phyloP scores from a whole-genome alignment of 2,113 vertebrate species.

The Oryzias celebensis region DNA sequence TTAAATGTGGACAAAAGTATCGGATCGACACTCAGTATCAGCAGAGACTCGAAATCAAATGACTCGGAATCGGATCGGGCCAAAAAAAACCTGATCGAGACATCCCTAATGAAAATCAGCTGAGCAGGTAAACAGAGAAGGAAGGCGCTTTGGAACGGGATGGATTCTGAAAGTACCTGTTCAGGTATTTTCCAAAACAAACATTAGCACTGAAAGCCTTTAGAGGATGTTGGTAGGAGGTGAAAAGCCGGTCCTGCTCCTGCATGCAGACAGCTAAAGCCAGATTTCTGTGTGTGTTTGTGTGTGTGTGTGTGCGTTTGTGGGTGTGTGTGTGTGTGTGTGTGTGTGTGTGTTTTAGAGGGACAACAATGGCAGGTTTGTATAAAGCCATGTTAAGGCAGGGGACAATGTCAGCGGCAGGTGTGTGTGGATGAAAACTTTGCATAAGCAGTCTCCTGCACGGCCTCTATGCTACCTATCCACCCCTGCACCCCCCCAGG shows the following conservation, averaged over 20 bases:
- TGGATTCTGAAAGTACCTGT: too few relatives aligned
- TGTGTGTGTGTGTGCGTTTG: conserved; percentile 9
- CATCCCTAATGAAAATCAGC: too few relatives aligned
- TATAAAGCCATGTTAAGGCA: conserved; percentile 52
- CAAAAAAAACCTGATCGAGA: too few relatives aligned
- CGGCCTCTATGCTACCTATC: conserved; percentile 32
- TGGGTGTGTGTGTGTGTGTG: conserved; percentile 22
- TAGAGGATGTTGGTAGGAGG: conserved; percentile 34
- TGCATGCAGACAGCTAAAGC: conserved; percentile 60
- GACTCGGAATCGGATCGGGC: too few relatives aligned
- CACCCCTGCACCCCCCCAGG: conserved; percentile 13
- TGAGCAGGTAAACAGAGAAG: too few relatives aligned
- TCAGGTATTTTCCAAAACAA: conserved; percentile 18
- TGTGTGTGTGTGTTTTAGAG: conserved; percentile 25
- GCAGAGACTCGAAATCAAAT: too few relatives aligned
- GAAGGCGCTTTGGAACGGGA: too few relatives aligned
- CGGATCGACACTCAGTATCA: too few relatives aligned
- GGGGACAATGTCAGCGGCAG: conserved; percentile 73
- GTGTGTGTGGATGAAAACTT: conserved; percentile 74
- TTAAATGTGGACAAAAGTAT: too few relatives aligned
- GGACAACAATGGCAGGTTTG: conserved; percentile 75
- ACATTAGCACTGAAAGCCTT: conserved; percentile 31
- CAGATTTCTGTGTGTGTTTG: conserved; percentile 24
- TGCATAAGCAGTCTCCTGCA: conserved; percentile 74
- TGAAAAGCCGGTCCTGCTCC: conserved; percentile 63